A percentile compares a stretch with the other conserved stretches of the same genome.
These are phyloP conservation scores for Lasioglossum baleicum DNA, from an alignment of 1,140 invertebrate genomes.

Conservation along the genomic window DNA sequence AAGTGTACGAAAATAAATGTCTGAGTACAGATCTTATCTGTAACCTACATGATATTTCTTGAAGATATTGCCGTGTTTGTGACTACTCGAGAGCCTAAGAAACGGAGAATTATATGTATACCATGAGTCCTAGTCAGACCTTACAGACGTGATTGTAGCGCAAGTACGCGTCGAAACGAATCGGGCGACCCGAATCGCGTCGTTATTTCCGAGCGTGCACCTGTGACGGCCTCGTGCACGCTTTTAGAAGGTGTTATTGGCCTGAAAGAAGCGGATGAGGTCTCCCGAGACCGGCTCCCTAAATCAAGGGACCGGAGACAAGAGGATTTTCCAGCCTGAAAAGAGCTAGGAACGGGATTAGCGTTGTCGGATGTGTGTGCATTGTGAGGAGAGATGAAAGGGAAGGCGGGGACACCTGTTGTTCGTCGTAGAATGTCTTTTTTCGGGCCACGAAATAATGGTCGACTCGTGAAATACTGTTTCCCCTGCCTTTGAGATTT, in stretches of 20 bases:
- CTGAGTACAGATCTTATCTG: too few relatives aligned
- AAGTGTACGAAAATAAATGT: too few relatives aligned
- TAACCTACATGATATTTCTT: too few relatives aligned
- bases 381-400: constrained; percentile 21
- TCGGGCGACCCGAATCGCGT: constrained; percentile 51
- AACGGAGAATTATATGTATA: constrained; percentile 11
- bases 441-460: neutral
- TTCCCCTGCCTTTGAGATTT: constrained; percentile 15
- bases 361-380: constrained; percentile 8
- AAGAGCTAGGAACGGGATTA: constrained; percentile 34
- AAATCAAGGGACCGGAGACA: constrained; percentile 43
- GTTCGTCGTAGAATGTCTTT: constrained; percentile 22
- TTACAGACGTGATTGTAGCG: constrained; percentile 49
- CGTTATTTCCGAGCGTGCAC: constrained; percentile 27
- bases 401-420: constrained; percentile 28
- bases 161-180: constrained; percentile 43
- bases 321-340: constrained; percentile 48
- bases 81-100: constrained; percentile 69
- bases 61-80: neutral
- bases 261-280: neutral
- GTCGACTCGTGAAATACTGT: neutral
- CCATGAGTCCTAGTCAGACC: too few relatives aligned
- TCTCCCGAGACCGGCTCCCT: neutral
- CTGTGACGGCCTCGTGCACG: neutral
- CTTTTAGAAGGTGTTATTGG: neutral